Evolutionary conservation across 2,888 invertebrate species (phyloP), one percentile per base, ranked within the genome.

Genomic region (Imbricaverruca yamaguchii): DNA sequence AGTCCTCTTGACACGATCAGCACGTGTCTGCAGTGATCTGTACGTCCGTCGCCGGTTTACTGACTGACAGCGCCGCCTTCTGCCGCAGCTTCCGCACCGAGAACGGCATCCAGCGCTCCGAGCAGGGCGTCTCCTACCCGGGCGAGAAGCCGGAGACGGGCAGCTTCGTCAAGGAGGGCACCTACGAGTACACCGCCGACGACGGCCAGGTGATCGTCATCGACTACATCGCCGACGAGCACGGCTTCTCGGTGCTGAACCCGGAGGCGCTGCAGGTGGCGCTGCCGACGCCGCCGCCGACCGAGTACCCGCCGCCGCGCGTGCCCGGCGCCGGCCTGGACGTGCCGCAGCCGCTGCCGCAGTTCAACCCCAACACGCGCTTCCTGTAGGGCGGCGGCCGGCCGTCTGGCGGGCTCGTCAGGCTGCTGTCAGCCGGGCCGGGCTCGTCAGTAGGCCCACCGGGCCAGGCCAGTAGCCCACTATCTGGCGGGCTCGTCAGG

Each of bases 251-350:
- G 13, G 69, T 69, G 69, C 69, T 69, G 69, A 69, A 69, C 69
- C 69, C 25, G 69, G 69, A 69, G 39, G 69, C 69, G 13, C 69
- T 69, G 25, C 7, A 2, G 69, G 12, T 15, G 4, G 69, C 11
- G 39, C 69, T 69, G 69, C 69, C 69, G 39, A 69, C 69, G 69
- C 69, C 69, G 69, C 69, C 69, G 13, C 69, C 69, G 39, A 69
- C 69, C 39, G 15, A 69, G 69, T 69, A 69, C 69, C 69, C 69
- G 69, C 69, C 69, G 15, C 69, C 69, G 39, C 2, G 15, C 39
- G 69, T 69, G 69, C 69, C 69, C 69, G 69, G 69, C 25, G 69
- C 69, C 39, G 69, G 69, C 15, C 39, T 39, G 69, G 39, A 25
- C 39, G 69, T 69, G 39, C 69, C 69, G 12, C 12, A 69, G 69